A percentile compares a stretch with the other conserved stretches of the same genome.
Conservation (phyloP, 2,113 vertebrate genomes). For the Oenanthe oenanthe region DNA sequence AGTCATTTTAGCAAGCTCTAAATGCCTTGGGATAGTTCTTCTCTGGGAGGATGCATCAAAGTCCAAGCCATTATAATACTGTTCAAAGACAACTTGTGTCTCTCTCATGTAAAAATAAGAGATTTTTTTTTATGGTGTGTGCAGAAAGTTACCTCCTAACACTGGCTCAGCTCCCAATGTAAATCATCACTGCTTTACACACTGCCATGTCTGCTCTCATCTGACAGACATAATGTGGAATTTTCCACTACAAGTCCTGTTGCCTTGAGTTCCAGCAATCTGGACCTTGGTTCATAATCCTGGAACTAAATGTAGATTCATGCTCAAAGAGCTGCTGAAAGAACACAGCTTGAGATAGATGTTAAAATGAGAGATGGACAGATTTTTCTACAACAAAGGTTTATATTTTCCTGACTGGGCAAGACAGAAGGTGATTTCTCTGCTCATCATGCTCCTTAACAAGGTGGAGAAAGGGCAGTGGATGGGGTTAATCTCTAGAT, state of each 20-base stretch:
- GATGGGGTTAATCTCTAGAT: neutral
- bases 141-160: constrained; percentile 9
- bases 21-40: neutral
- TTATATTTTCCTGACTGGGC: neutral
- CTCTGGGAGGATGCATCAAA: neutral
- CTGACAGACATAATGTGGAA: constrained; percentile 32
- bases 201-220: constrained; percentile 4
- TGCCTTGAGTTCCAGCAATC: constrained; percentile 15
- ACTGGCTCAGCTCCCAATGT: constrained; percentile 27
- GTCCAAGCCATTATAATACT: neutral
- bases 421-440: neutral
- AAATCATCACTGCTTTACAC: constrained; percentile 22
- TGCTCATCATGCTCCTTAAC: neutral
- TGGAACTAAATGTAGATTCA: neutral
- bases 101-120: neutral
- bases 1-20: neutral
- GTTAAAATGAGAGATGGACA: neutral
- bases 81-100: neutral
- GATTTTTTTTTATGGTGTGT: neutral
- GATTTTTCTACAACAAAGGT: neutral
- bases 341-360: neutral
- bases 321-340: neutral
- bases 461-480: neutral
- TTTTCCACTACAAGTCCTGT: constrained; percentile 29
- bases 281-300: constrained; percentile 34